Percentiles rank a stretch among this genome's conserved stretches.
Conservation (phyloP, 2,797 vertebrate species). For the Onychomys arenicola region DNA sequence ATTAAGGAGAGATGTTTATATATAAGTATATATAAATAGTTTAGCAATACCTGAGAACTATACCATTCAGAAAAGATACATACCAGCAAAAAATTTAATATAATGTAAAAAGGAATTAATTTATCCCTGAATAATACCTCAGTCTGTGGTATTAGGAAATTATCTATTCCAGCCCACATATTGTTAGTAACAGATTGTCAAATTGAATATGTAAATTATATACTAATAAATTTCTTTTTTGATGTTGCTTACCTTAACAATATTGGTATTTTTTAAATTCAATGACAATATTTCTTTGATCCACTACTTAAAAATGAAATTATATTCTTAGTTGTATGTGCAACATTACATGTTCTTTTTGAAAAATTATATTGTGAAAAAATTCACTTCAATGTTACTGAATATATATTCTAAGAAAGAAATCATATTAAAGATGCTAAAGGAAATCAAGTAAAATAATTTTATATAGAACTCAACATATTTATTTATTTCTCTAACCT, state of each 20-base stretch:
- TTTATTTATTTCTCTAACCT: not conserved
- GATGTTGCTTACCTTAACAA: not conserved
- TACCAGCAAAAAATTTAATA: not conserved
- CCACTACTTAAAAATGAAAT: not conserved
- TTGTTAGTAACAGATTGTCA: not conserved
- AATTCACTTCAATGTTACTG: not conserved
- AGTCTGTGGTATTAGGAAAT: not conserved
- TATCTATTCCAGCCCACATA: not conserved
- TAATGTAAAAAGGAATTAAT: not conserved
- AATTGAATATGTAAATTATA: not conserved
- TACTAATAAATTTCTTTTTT: not conserved
- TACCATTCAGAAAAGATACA: not conserved
- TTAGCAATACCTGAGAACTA: not conserved
- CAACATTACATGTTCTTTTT: not conserved
- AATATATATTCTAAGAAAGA: not conserved
- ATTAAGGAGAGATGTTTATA: not conserved
- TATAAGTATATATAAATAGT: not conserved
- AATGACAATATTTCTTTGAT: not conserved
- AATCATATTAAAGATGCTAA: not conserved
- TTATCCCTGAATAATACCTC: not conserved
- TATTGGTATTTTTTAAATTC: not conserved
- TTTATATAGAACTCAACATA: not conserved
- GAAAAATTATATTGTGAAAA: not conserved
- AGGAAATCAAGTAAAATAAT: not conserved
- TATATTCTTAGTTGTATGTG: not conserved